Base-by-base conservation (phyloP, 2,797 vertebrate species). In the Acipenser oxyrinchus region DNA sequence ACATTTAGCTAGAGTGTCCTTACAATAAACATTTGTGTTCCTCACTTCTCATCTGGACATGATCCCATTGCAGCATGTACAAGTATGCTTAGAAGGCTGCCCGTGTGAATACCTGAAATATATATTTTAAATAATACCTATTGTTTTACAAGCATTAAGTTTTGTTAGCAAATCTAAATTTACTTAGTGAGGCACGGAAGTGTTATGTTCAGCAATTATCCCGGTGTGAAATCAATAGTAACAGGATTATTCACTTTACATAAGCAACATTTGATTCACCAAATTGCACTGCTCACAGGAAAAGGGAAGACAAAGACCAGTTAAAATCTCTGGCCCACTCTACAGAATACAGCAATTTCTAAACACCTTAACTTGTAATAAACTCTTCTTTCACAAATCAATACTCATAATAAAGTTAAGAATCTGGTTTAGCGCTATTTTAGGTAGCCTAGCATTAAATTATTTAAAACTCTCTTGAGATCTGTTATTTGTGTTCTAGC, bases 271-370 rank as follows among this genome's bases (percentile, higher is more conserved):
- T 37, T 62, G 13, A 48, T 37, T 62, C 18, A 18, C 48, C 18
- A 48, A 62, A 62, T 6, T 62, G 60, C 60, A 62, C 60, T 18
- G 60, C 60, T 62, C 7, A 62, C 60, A 37, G 15, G 18, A 62
- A 62, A 7, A 4, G 60, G 18, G 8, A 62, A 18, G 15, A 62
- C 60, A 62, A 18, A 62, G 37, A 62, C 8, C 6, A 37, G 23
- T 62, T 62, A 62, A 9, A 37, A 62, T 37, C 60, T 12, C 60
- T 48, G 18, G 6, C 10, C 2, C 10, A 10, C 18, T 62, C 13
- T 48, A 62, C 60, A 62, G 37, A 62, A 62, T 37, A 48, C 23
- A 7, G 8, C 7, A 12, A 23, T 15, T 60, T 60, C 59, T 23
- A 18, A 60, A n/a, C 6, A 13, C 11, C 53, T 15, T 60, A 8